Base-by-base conservation (phyloP, 2,888 invertebrate species). In the Tetranychus truncatus region DNA sequence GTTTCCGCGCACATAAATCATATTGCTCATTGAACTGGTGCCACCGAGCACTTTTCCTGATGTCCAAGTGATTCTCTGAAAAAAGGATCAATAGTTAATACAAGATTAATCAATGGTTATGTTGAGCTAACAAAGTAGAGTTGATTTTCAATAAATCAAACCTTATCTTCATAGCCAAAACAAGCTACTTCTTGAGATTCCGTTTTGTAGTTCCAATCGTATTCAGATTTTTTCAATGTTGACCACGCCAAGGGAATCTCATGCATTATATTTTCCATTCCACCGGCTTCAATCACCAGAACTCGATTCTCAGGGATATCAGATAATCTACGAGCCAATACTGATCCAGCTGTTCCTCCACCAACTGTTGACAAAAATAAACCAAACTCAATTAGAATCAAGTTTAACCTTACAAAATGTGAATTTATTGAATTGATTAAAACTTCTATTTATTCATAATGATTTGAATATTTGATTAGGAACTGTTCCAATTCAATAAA, bases 141-240 rank as follows among this genome's bases (percentile, higher is more conserved):
- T 94, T 94, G 15, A 72, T 5, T 18, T n/a, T 69, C 69, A 69
- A 18, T 72, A 6, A 11, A 24, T 15, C 72, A 20, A n/a, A 76
- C 76, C 76, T 69, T 66, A 9, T 72, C 73, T 69, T 75, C 77
- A 11, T 79, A 71, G 6, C 79, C 79, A 34, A 79, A 78, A 74
- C 79, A 79, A 11, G 79, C 24, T 0, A 76, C 77, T 65, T 78
- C 76, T 67, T 91, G 89, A 0, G 93, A 91, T 81, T 93, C 92
- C 1, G 91, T 91, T 83, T 92, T 92, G 82, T 92, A 94, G 81
- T 91, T 89, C 94, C 93, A 94, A 82, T 94, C 93, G 74, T 93
- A 84, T 2, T 78, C 78, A 9, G 79, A 79, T 66, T 78, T 76
- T 55, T 79, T 79, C 20, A 80, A 75, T 72, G 77, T 78, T 45